A percentile compares a stretch with the other conserved stretches of the same genome.
phyloP scores from a whole-genome alignment of 2,113 vertebrate genomes.

The Glaucidium brasilianum region DNA sequence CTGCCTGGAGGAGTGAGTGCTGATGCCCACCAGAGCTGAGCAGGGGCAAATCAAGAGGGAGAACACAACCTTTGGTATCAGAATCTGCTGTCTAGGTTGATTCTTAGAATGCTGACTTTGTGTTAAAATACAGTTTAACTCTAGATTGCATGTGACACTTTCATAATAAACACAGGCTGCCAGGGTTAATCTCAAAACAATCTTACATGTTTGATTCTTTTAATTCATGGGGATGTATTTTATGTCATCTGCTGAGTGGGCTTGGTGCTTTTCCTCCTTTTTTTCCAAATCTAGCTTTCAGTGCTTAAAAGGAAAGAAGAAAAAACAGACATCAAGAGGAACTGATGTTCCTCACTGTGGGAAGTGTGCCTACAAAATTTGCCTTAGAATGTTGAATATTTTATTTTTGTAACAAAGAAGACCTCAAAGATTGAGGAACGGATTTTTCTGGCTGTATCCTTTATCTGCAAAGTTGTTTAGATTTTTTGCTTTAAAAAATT shows the following conservation, averaged over 20 bases:
- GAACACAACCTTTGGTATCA: neutral
- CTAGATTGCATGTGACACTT: neutral
- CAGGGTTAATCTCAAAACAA: neutral
- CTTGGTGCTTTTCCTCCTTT: neutral
- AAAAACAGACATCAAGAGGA: neutral
- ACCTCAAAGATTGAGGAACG: neutral
- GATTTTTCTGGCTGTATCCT: neutral
- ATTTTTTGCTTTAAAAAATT: neutral
- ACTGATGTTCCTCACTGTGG: neutral
- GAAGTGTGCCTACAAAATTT: neutral
- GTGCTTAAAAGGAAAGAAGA: neutral
- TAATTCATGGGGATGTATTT: neutral
- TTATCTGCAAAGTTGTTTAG: neutral
- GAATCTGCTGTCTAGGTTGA: neutral
- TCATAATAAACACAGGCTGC: neutral
- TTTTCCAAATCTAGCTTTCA: neutral
- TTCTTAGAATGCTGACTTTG: neutral
- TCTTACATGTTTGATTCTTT: neutral
- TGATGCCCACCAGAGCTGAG: neutral
- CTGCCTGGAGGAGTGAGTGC: neutral
- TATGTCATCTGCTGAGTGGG: conserved; percentile 42
- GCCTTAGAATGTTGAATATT: neutral
- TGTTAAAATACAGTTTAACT: neutral
- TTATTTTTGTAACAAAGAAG: neutral
- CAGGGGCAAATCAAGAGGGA: neutral